A percentile compares a stretch with the other conserved stretches of the same genome.
Conservation (phyloP, 2,113 vertebrate genomes). For the Xiphorhynchus elegans region DNA sequence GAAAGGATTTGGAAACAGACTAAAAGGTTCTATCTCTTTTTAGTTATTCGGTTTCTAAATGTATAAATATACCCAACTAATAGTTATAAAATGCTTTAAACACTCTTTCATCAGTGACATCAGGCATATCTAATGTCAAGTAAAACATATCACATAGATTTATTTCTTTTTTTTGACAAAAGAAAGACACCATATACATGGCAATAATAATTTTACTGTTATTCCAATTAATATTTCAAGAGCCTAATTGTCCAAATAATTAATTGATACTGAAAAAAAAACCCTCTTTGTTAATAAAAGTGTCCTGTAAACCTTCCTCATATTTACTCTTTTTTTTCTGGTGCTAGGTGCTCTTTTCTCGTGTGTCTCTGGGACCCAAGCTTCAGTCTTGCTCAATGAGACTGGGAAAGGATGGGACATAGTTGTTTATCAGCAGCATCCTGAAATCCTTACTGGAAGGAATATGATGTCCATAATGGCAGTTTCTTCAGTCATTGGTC, state of each 20-base stretch:
- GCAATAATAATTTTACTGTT: background rate
- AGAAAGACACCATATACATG: background rate
- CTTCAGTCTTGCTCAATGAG: background rate
- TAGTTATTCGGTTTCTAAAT: background rate
- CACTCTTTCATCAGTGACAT: background rate
- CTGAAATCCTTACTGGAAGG: background rate
- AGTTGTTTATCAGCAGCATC: background rate
- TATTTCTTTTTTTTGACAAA: background rate
- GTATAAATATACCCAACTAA: background rate
- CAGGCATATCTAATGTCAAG: background rate
- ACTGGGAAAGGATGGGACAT: background rate
- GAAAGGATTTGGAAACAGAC: background rate
- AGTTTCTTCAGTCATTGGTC: background rate
- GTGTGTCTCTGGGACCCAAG: background rate
- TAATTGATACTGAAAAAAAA: background rate
- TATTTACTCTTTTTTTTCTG: background rate
- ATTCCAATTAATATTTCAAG: background rate
- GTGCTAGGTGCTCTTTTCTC: background rate
- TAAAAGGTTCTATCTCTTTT: background rate
- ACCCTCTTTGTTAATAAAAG: background rate
- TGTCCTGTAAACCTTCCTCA: background rate
- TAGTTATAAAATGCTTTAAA: background rate
- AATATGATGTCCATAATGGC: fast-evolving
- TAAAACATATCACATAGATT: background rate
- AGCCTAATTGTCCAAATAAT: background rate